Base-by-base conservation (phyloP, 2,888 invertebrate genomes). In the Melanargia galathea region DNA sequence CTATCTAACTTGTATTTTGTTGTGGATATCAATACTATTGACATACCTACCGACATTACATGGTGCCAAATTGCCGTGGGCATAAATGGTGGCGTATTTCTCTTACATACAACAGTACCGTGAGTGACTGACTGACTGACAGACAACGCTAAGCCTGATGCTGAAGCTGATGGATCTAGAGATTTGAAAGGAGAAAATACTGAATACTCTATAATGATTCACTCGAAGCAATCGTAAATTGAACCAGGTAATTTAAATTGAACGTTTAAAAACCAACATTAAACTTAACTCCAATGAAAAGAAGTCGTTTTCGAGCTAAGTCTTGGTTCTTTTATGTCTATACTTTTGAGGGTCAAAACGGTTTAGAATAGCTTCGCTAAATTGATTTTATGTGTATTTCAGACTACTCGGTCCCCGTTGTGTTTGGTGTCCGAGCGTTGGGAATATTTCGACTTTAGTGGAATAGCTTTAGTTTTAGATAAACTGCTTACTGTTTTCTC, bases 381-480 rank as follows among this genome's bases (percentile, higher is more conserved):
- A 90, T 90, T 90, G 90, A 90, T 90, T 90, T 90, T 85, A 87
- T 87, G 84, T 90, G 90, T 90, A 87, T 84, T 83, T 86, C 77
- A 81, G 84, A 84, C 78, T 86, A 81, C 80, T 73, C 75, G 75
- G 71, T 72, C 78, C 70, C 76, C 65, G 75, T 73, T 77, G 73
- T 78, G 77, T 7, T 78, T 75, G 75, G 71, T 75, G 76, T 75
- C 71, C 73, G 66, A 71, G 75, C 71, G 67, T 72, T 73, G 75
- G 73, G 75, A 76, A 79, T 78, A 74, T 80, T 81, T 79, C 78
- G 82, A 76, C 76, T 79, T 86, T 78, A 77, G 75, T 72, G 72
- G 76, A 76, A 75, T 67, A 74, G 73, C 75, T 81, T 74, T 76
- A 64, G 72, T 76, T 78, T 71, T 69, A 66, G 61, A 66, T 69